Percentiles rank a stretch among this genome's conserved stretches.
Evolutionary conservation across 2,797 vertebrate genomes (phyloP).

Genomic region (Ambastaia sidthimunki): DNA sequence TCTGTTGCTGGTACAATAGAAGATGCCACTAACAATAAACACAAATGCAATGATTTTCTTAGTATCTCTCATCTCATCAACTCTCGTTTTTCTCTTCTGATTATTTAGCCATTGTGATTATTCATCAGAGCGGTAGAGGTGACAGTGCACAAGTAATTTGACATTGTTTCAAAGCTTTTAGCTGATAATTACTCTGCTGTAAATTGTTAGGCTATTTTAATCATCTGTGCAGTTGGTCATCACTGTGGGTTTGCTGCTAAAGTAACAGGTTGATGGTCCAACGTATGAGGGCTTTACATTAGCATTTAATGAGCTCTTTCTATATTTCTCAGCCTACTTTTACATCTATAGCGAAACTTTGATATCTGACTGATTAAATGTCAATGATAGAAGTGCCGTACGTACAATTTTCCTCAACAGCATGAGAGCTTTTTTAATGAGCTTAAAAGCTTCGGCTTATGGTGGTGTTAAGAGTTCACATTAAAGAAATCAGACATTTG

Average conservation of each 20-base stretch:
- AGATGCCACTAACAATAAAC: neutral
- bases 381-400: neutral
- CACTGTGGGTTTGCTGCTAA: neutral
- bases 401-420: neutral
- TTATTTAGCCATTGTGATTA: conserved; percentile 19
- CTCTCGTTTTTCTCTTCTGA: neutral
- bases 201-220: conserved; percentile 15
- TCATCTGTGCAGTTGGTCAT: neutral
- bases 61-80: neutral
- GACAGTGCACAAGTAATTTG: neutral
- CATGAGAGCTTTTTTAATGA: neutral
- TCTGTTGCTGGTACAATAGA: neutral
- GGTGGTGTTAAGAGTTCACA: neutral
- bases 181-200: neutral
- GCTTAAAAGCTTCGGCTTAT: neutral
- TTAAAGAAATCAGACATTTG: neutral
- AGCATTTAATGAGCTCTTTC: conserved; percentile 10
- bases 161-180: conserved; percentile 22
- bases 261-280: conserved; percentile 8
- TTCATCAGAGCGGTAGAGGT: conserved; percentile 1
- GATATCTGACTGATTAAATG: neutral
- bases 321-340: neutral
- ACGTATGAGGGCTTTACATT: neutral
- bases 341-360: neutral
- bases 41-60: neutral